Conservation (phyloP, 2,888 invertebrate genomes). For the Salticus scenicus region DNA sequence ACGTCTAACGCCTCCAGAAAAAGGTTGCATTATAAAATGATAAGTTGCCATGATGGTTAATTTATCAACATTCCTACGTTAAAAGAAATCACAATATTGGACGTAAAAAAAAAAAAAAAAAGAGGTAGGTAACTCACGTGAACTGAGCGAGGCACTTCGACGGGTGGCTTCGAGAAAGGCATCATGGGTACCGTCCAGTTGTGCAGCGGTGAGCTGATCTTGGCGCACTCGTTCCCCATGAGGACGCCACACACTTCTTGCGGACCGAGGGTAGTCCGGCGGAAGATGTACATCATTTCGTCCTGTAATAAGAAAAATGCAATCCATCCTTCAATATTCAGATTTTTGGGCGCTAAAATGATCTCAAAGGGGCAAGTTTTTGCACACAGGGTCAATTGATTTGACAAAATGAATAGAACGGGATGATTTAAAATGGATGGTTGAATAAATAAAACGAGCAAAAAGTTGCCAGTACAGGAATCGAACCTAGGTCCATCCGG, state of each 20-base stretch:
- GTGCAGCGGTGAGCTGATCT: slow-evolving; percentile 63
- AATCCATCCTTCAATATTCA: neutral
- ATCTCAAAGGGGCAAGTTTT: no score
- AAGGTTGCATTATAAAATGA: no score
- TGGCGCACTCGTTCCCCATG: slow-evolving; percentile 69
- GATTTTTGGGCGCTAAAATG: neutral
- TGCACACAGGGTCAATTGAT: no score
- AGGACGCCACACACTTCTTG: slow-evolving; percentile 71
- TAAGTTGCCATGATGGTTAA: no score
- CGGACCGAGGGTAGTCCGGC: slow-evolving; percentile 55
- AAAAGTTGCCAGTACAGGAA: no score
- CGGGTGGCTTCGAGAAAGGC: slow-evolving; percentile 32
- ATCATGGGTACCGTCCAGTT: slow-evolving; percentile 73
- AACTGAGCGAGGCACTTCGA: slow-evolving; percentile 23
- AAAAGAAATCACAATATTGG: no score
- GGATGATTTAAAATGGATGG: no score
- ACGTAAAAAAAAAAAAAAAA: neutral
- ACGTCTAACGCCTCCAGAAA: no score
- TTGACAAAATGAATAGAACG: no score
- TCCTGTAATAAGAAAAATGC: slow-evolving; percentile 64
- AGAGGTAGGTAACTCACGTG: slow-evolving; percentile 39
- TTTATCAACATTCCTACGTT: no score
- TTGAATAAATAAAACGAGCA: no score
- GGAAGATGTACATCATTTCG: slow-evolving; percentile 70
- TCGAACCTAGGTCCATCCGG: no score